Percentiles rank a stretch among this genome's conserved stretches.
Conservation (phyloP, 2,888 invertebrate genomes). For the Lithophane socia region DNA sequence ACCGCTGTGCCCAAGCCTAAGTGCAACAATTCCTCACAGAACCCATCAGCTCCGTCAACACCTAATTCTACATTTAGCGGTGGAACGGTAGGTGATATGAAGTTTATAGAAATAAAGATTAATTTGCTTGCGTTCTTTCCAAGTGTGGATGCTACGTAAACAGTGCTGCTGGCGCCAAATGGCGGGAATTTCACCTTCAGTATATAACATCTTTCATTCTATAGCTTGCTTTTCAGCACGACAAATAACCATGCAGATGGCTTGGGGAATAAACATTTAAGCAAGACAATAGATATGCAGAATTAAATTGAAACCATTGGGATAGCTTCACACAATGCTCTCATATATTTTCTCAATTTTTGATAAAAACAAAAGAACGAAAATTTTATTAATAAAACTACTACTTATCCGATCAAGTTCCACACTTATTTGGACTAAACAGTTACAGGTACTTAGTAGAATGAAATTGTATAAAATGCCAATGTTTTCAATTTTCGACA, state of each 20-base stretch:
- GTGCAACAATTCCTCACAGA: constrained; percentile 81
- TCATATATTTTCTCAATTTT: background rate
- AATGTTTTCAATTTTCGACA: constrained; percentile 40
- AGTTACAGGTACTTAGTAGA: background rate
- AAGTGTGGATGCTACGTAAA: constrained; percentile 26
- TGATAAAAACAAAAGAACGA: too few species aligned
- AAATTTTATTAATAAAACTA: background rate
- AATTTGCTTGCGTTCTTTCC: constrained; percentile 26
- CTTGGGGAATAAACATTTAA: constrained; percentile 14
- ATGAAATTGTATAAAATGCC: background rate
- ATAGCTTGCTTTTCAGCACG: constrained; percentile 51
- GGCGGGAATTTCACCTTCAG: background rate
- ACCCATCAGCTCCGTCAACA: constrained; percentile 74
- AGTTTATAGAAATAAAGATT: background rate
- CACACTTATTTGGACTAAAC: background rate
- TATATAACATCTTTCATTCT: constrained; percentile 11
- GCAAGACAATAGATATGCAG: constrained; percentile 20
- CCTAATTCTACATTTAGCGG: constrained; percentile 78
- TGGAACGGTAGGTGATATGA: constrained; percentile 79
- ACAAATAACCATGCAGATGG: constrained; percentile 22
- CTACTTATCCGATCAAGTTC: background rate
- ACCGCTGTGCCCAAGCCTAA: constrained; percentile 97
- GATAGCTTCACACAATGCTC: constrained; percentile 8
- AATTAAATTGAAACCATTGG: constrained; percentile 34
- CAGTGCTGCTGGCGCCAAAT: constrained; percentile 7